Percentiles rank a stretch among this genome's conserved stretches.
phyloP scores from a whole-genome alignment of 2,888 invertebrate genomes.

The Platycheirus albimanus region DNA sequence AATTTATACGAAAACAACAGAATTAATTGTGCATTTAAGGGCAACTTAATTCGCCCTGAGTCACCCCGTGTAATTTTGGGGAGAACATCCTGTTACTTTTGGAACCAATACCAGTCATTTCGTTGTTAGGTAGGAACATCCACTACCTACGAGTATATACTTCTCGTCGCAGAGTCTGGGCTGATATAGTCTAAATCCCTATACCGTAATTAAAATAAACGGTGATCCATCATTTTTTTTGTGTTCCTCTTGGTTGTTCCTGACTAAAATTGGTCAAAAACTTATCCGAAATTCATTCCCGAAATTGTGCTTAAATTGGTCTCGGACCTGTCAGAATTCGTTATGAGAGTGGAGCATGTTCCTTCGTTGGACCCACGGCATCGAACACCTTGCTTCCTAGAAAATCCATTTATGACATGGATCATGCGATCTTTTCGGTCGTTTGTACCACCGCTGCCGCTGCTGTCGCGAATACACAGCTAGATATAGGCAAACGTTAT shows the following conservation, averaged over 20 bases:
- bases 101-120: conserved; percentile 19
- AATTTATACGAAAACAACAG: conserved; percentile 11
- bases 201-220: conserved; percentile 72
- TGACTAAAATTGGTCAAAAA: conserved; percentile 52
- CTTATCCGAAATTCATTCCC: conserved; percentile 25
- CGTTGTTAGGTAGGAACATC: no score
- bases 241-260: background rate
- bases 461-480: conserved; percentile 2
- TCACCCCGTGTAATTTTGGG: conserved; percentile 46
- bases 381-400: conserved; percentile 65
- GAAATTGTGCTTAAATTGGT: conserved; percentile 45
- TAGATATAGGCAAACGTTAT: conserved; percentile 55
- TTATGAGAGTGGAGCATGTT: conserved; percentile 42
- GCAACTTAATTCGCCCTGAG: conserved; percentile 66
- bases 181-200: conserved; percentile 37
- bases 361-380: conserved; percentile 24
- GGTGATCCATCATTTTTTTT: conserved; percentile 67
- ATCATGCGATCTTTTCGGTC: conserved; percentile 41
- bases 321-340: conserved; percentile 53
- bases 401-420: conserved; percentile 44
- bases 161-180: conserved; percentile 39
- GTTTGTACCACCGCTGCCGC: conserved; percentile 1
- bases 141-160: no score
- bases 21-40: conserved; percentile 73
- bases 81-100: conserved; percentile 45